Percentiles rank a stretch among this genome's conserved stretches.
Evolutionary conservation across 2,797 vertebrate genomes (phyloP).

Genomic region (Avahi laniger): DNA sequence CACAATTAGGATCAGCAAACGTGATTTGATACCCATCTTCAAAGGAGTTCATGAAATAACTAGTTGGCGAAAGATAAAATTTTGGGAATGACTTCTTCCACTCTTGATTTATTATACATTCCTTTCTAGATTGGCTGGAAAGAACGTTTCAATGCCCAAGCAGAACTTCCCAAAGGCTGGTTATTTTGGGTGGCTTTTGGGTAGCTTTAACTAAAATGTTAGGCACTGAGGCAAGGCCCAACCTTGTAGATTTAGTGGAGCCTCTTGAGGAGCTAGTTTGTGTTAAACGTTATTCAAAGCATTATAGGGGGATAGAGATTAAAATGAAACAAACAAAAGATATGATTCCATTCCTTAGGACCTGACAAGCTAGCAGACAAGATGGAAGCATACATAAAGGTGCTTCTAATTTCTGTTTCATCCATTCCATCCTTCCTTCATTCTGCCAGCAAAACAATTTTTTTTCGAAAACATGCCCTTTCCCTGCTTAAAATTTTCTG

Average conservation of each 20-base stretch:
- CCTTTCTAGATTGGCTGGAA: not conserved
- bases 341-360: not conserved
- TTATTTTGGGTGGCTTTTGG: not conserved
- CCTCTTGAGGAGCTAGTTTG: not conserved
- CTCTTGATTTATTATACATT: not conserved
- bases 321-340: not conserved
- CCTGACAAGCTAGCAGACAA: not conserved
- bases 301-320: not conserved
- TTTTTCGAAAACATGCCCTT: not conserved
- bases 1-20: conserved; percentile 10
- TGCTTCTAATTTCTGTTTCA: not conserved
- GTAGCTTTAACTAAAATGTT: conserved; percentile 33
- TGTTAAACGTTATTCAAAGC: conserved; percentile 13
- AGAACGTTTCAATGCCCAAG: not conserved
- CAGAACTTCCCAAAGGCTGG: not conserved
- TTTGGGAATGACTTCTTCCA: not conserved
- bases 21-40: not conserved
- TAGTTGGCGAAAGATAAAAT: not conserved
- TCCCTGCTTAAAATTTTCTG: not conserved
- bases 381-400: not conserved
- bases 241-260: not conserved
- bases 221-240: not conserved
- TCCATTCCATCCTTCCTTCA: not conserved
- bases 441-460: not conserved
- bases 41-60: conserved; percentile 19